Percentiles rank a stretch among this genome's conserved stretches.
Conservation (phyloP, 2,113 vertebrate genomes). For the Laterallus jamaicensis region DNA sequence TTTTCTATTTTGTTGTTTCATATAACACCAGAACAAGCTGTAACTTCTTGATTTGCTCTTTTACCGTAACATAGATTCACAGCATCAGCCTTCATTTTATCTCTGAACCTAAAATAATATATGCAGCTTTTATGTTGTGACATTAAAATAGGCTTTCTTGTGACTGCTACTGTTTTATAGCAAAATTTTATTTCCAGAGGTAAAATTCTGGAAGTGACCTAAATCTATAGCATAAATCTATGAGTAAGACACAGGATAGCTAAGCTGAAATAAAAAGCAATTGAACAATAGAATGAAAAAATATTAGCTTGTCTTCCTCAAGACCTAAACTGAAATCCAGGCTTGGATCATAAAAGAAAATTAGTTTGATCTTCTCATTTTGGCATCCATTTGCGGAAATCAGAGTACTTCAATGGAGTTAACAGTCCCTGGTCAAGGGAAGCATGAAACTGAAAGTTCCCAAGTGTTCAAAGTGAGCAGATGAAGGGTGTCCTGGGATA, state of each 20-base stretch:
- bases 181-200: slow-evolving; percentile 39
- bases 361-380: slow-evolving; percentile 25
- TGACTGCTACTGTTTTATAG: slow-evolving; percentile 14
- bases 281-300: slow-evolving; percentile 1
- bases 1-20: neutral
- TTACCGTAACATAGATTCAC: neutral
- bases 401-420: neutral
- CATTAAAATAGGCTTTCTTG: slow-evolving; percentile 45
- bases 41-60: neutral
- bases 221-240: slow-evolving; percentile 22
- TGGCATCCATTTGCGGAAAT: slow-evolving; percentile 13
- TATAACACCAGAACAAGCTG: neutral
- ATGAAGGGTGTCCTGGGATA: neutral
- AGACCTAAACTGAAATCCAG: neutral
- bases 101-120: slow-evolving; percentile 34
- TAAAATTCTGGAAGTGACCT: slow-evolving; percentile 27
- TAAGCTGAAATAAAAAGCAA: slow-evolving; percentile 12
- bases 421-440: neutral
- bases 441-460: slow-evolving; percentile 1
- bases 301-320: neutral
- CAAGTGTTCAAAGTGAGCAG: neutral
- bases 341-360: slow-evolving; percentile 27
- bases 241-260: neutral
- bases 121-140: slow-evolving; percentile 25
- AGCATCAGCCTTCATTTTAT: neutral